Base-by-base conservation (phyloP, 1,140 invertebrate species). In the Papilio glaucus region DNA sequence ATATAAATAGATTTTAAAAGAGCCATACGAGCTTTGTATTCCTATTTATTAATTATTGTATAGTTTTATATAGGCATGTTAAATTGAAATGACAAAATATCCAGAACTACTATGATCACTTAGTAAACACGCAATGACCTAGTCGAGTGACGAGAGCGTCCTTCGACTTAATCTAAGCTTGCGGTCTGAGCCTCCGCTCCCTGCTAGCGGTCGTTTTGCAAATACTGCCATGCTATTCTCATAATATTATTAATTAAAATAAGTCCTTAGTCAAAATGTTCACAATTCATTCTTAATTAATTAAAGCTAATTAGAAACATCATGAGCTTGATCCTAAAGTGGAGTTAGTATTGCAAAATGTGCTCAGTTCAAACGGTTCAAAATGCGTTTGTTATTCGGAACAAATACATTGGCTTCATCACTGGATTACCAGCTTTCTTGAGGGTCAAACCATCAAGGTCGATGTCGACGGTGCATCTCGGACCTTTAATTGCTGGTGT, bases 131-230 rank as follows among this genome's bases (percentile, higher is more conserved):
- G 49, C 49, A 24, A 53, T 21, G 49, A 10, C 21, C 49, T 26
- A 57, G 15, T 49, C 29, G 15, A 49, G 21, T 57, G 49, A 57
- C 49, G 49, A 12, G 10, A 10, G 9, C 49, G 49, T 26, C 49
- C 49, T 57, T 57, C 21, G 24, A 57, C 18, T 57, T 57, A 57
- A 57, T 57, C 49, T 57, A 57, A 57, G 49, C 18, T 12, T 45
- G 21, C 49, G 49, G 49, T 57, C 21, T 57, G 49, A 26, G 49
- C 18, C 49, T 24, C 10, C 21, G 10, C 49, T 57, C 18, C 49
- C 21, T 57, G 18, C 1, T 24, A 4, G 15, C 18, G 42, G 0
- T 57, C 49, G 49, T 12, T 57, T 57, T 57, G 24, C 49, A 57
- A 57, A 57, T 21, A 57, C 49, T 57, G 13, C 49, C 21, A 24